phyloP scores from a whole-genome alignment of 2,888 invertebrate species.

The Eupithecia dodoneata region DNA sequence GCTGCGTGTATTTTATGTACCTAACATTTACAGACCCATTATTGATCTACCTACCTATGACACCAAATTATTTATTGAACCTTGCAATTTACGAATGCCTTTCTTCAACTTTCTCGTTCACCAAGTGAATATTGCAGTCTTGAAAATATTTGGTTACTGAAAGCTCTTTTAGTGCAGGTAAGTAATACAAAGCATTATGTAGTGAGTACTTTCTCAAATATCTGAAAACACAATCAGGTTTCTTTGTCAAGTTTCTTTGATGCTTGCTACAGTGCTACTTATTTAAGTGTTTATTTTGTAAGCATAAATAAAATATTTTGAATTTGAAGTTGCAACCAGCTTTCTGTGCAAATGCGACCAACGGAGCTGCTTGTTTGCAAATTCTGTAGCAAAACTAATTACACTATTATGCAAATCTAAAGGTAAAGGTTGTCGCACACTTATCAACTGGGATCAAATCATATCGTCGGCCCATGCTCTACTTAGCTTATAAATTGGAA shows the following conservation, averaged over 20 bases:
- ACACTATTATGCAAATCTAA: conserved; percentile 24
- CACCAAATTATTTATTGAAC: neutral
- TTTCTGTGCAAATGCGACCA: neutral
- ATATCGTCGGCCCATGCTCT: neutral
- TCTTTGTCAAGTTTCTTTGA: neutral
- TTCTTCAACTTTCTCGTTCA: neutral
- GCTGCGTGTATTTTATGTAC: neutral
- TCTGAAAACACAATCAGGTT: neutral
- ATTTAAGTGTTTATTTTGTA: too few relatives aligned
- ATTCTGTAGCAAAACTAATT: neutral
- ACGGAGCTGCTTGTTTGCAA: conserved; percentile 26
- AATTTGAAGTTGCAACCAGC: neutral
- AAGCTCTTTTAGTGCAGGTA: too few relatives aligned
- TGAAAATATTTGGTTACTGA: too few relatives aligned
- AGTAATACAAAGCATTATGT: neutral
- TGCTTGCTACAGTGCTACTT: neutral
- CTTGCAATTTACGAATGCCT: neutral
- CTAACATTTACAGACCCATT: too few relatives aligned
- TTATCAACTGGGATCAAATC: neutral
- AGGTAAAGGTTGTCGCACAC: conserved; percentile 8
- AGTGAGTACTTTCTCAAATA: neutral
- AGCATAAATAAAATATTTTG: too few relatives aligned
- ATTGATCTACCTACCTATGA: neutral
- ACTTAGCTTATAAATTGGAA: too few relatives aligned
- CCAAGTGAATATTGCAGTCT: too few relatives aligned